Base-by-base conservation (phyloP, 2,888 invertebrate species). In the Epiperipatus broadwayi region DNA sequence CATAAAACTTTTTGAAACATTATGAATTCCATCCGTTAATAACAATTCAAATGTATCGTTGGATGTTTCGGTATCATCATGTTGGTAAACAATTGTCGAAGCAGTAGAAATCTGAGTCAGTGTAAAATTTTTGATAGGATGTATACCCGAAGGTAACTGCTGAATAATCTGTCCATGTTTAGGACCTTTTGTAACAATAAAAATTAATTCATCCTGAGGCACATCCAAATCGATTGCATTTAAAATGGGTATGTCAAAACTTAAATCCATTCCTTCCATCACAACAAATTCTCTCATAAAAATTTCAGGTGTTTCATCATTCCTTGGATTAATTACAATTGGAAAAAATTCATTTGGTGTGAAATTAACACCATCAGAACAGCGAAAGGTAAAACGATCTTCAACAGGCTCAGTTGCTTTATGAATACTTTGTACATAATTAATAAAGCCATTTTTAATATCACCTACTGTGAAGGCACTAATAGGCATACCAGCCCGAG, bases 371-470 rank as follows among this genome's bases (percentile, higher is more conserved):
- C 58, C 58, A 46, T 60, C 60, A 0, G 57, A 52, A 39, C 60
- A 60, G 21, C 47, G 44, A 32, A 58, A 48, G 1, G 41, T 47
- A 36, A 59, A 53, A 18, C 45, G 39, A 44, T 60, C 60, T 4
- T 46, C 44, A 5, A 49, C 44, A 1, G 58, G 57, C 43, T 60
- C 60, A 20, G 54, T 44, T 3, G 54, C 54, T 41, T 51, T 49
- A 41, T 60, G 58, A n/a, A 57, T 50, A 43, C 57, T 59, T 43
- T 60, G 59, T 5, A 56, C 54, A 47, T 59, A 60, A 40, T 53
- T 52, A 18, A 60, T 49, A 30, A 50, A 45, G 3, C 51, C 52
- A 10, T 46, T 35, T 10, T 49, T 40, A 8, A 59, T 30, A 42
- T 58, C 55, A n/a, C 46, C 42, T 4, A 52, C 44, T 19, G 50